Conservation (phyloP, 2,888 invertebrate genomes). For the Leucoptera coffeella region DNA sequence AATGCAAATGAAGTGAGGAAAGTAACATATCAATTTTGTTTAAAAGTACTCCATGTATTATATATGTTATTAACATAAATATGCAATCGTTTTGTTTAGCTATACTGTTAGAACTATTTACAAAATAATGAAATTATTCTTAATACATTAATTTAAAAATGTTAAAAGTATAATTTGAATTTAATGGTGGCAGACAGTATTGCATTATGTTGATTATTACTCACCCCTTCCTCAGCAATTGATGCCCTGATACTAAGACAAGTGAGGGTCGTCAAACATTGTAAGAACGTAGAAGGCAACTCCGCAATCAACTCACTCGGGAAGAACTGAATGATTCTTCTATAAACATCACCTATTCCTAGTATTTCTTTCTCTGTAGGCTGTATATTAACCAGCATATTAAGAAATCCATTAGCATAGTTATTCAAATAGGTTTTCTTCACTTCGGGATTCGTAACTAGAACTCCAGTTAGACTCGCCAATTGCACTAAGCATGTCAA, state of each 20-base stretch:
- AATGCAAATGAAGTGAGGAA: no score
- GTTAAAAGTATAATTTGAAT: no score
- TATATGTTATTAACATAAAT: no score
- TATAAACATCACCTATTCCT: slow-evolving; percentile 38
- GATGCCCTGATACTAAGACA: slow-evolving; percentile 37
- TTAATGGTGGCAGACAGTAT: no score
- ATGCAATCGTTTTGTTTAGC: no score
- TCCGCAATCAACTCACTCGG: slow-evolving; percentile 29
- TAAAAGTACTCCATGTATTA: no score
- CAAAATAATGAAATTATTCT: no score
- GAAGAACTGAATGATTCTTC: slow-evolving; percentile 38
- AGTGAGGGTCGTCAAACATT: slow-evolving; percentile 32
- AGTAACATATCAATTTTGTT: no score
- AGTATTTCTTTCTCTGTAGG: slow-evolving; percentile 36
- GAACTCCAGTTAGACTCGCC: slow-evolving; percentile 35
- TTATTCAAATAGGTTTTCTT: slow-evolving; percentile 41
- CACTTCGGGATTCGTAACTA: slow-evolving; percentile 22
- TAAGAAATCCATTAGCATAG: slow-evolving; percentile 35
- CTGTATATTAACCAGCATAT: slow-evolving; percentile 35
- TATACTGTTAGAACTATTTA: no score
- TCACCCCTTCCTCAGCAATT: slow-evolving; percentile 36
- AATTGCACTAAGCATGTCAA: slow-evolving; percentile 79
- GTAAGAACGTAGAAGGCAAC: slow-evolving; percentile 32
- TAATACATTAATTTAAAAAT: no score
- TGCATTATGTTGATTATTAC: no score